phyloP scores from a whole-genome alignment of 1,140 invertebrate species.

The Arctopsyche grandis region DNA sequence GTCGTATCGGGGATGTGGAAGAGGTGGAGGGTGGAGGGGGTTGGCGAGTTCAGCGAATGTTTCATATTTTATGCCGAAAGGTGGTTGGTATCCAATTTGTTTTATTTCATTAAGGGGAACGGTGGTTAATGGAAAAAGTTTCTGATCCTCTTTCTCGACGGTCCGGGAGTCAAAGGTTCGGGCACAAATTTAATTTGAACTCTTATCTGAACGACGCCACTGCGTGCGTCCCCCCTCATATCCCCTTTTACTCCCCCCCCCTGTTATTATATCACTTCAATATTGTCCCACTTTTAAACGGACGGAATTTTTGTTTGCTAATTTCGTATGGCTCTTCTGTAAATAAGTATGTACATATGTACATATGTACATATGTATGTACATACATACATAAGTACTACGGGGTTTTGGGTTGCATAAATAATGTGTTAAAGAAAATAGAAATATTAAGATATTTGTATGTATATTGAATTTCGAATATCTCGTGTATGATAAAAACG shows the following conservation, averaged over 20 bases:
- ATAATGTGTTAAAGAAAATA: too few species aligned
- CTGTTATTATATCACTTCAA: not conserved
- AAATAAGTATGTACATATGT: too few species aligned
- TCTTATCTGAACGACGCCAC: slow-evolving; percentile 7
- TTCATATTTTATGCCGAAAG: slow-evolving; percentile 18
- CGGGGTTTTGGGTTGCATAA: too few species aligned
- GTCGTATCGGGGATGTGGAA: not conserved
- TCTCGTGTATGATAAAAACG: too few species aligned
- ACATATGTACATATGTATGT: too few species aligned
- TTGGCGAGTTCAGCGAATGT: not conserved
- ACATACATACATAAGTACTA: too few species aligned
- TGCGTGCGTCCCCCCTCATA: not conserved
- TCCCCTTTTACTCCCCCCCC: not conserved
- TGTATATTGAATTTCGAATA: too few species aligned
- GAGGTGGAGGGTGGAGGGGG: not conserved
- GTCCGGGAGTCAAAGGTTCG: slow-evolving; percentile 18
- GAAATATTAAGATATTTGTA: too few species aligned
- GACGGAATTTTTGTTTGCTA: too few species aligned
- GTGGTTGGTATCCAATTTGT: slow-evolving; percentile 18
- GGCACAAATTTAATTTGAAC: slow-evolving; percentile 29
- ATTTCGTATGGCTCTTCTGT: too few species aligned
- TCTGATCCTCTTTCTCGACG: not conserved
- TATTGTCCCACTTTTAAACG: too few species aligned
- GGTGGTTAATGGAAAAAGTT: slow-evolving; percentile 38
- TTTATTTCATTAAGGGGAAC: slow-evolving; percentile 34